Evolutionary conservation across 2,797 vertebrate genomes (phyloP), one percentile per base, ranked within the genome.

Genomic region (Meriones psammophilus): DNA sequence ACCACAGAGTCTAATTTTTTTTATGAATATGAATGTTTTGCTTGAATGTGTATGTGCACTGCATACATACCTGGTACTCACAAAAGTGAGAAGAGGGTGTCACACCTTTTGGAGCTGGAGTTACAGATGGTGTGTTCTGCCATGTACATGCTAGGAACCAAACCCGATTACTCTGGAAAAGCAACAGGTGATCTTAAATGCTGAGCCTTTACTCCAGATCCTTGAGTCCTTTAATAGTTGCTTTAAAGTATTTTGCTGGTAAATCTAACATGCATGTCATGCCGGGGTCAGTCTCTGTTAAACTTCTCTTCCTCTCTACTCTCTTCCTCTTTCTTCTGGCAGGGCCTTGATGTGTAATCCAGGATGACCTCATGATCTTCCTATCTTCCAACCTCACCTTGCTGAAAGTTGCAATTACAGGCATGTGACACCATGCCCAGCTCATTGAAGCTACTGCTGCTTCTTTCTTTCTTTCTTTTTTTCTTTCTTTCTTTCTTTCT

Each of bases 391-490:
- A 30, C 18, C 39, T 68, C 28, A n/a, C 62, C 39, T 46, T 46
- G 39, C 83, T 50, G 28, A 20, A 22, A 2, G 26, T 5, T 68
- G 83, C 8, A n/a, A 68, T 83, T 33, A 68, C 9, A 85, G 64
- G 83, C 42, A 85, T 68, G 64, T 22, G 30, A 42, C 28, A n/a
- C 42, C 62, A 68, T 66, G 8, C 28, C 42, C 8, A 50, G 83
- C 28, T 83, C n/a, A 36, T 36, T 88, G 17, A 2, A 18, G 1
- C 68, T 36, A 36, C 24, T 88, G 17, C 15, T 36, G 1, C 68
- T 20, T 20, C 0, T 15, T 33, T 36, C 17, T 3, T 36, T 18
- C 14, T 2, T 69, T 7, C 30, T n/a, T 5, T 14, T 2, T 1
- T 5, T n/a, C 3, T 12, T 33, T 14, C 30, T 69, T 7, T 30